Percentiles rank a stretch among this genome's conserved stretches.
phyloP scores from a whole-genome alignment of 2,888 invertebrate genomes.

The Lepetodrilus schrolli region DNA sequence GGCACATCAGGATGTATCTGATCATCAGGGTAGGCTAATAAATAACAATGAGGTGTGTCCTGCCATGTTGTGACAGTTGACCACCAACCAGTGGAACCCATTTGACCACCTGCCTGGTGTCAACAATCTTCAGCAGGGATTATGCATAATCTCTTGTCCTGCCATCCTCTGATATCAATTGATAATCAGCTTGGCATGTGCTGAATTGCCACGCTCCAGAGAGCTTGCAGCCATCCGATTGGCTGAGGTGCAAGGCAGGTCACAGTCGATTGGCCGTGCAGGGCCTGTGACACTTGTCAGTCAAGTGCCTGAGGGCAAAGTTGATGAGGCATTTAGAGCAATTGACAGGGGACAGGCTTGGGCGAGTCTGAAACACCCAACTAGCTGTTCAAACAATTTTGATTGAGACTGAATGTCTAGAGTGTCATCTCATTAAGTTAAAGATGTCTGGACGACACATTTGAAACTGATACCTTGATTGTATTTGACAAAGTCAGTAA shows the following conservation, averaged over 20 bases:
- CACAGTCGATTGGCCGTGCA: neutral
- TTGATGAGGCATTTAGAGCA: neutral
- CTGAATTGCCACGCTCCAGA: neutral
- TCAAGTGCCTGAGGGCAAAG: neutral
- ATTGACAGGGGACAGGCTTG: neutral
- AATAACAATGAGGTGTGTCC: neutral
- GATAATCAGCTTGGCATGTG: conserved; percentile 13
- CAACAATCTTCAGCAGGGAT: neutral
- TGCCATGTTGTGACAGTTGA: neutral
- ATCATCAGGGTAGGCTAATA: too few species aligned
- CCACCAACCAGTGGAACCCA: neutral
- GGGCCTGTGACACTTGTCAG: conserved; percentile 1
- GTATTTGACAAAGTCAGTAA: neutral
- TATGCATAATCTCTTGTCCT: neutral
- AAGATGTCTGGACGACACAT: conserved; percentile 9
- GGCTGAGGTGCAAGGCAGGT: neutral
- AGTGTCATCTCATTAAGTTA: conserved; percentile 13
- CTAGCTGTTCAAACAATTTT: conserved; percentile 7
- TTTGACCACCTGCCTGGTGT: conserved; percentile 22
- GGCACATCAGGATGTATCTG: too few species aligned
- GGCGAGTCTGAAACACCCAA: neutral
- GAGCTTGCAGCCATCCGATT: neutral
- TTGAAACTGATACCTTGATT: conserved; percentile 9
- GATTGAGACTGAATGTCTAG: conserved; percentile 4
- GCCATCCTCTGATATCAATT: conserved; percentile 3